These are phyloP conservation scores for Lagocephalus sceleratus DNA, from an alignment of 2,797 vertebrate species.

Conservation along the genomic window DNA sequence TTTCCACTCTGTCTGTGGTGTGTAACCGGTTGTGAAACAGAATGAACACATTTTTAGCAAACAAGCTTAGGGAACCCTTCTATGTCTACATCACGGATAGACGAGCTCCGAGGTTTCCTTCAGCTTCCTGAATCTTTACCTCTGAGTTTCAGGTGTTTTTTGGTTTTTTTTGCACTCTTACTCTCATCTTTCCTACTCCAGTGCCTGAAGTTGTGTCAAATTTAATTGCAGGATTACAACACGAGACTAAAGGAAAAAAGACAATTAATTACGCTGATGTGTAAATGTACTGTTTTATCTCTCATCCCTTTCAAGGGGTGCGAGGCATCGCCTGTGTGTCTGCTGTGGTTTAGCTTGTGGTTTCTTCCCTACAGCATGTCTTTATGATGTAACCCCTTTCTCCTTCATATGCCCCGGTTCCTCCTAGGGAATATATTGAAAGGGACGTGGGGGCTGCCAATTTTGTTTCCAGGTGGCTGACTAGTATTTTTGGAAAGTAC, in stretches of 20 bases:
- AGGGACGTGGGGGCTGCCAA: constrained; percentile 52
- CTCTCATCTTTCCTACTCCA: constrained; percentile 13
- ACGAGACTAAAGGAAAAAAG: constrained; percentile 5
- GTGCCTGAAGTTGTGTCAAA: constrained; percentile 15
- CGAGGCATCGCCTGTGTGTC: constrained; percentile 32
- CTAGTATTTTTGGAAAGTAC: constrained; percentile 33
- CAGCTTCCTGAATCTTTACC: constrained; percentile 49
- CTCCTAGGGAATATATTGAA: constrained; percentile 38
- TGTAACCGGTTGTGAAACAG: no score
- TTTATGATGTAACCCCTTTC: constrained; percentile 61
- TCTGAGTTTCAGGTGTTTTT: constrained; percentile 42
- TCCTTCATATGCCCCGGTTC: constrained; percentile 52
- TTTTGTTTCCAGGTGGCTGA: constrained; percentile 55
- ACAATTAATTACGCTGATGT: constrained; percentile 20
- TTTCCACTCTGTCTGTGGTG: no score
- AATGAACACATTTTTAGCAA: no score
- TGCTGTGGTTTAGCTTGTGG: constrained; percentile 39
- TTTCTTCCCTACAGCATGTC: constrained; percentile 45
- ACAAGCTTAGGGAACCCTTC: constrained; percentile 51
- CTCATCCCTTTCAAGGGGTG: constrained; percentile 46
- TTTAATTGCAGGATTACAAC: background rate
- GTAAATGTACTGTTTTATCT: constrained; percentile 33
- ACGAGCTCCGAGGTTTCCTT: constrained; percentile 38
- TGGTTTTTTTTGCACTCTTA: constrained; percentile 17
- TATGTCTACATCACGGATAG: constrained; percentile 56